Base-by-base conservation (phyloP, 2,113 vertebrate species). In the Sapayoa aenigma region DNA sequence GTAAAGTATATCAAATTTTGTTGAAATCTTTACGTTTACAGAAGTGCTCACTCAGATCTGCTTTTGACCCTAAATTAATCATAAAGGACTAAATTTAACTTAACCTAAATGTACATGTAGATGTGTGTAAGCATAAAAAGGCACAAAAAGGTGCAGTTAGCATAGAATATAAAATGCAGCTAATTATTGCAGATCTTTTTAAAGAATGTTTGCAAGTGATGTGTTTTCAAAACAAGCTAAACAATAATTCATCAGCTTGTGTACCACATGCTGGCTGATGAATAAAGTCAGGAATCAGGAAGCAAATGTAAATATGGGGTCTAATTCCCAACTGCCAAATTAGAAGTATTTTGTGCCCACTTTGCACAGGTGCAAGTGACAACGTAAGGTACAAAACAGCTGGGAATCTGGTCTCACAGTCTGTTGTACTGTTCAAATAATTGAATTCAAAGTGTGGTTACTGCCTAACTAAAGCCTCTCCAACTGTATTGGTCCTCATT, bases 261-360 rank as follows among this genome's bases (percentile, higher is more conserved):
- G 84, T 93, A 93, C 85, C 84, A 83, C 89, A 93, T 94, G 90
- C 92, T 96, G 94, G 71, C 66, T 96, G 94, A 96, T 96, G 94
- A 96, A 97, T 96, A 96, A 95, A 96, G 96, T 92, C 96, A 96
- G 82, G 90, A 97, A 95, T 96, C 90, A 66, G 92, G 88, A 89
- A 90, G 33, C 59, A 96, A 88, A 94, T 66, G 84, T 94, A 90
- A 84, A 69, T 27, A 94, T n/a, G 85, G 95, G 86, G 49, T 90
- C 86, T 96, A 81, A 92, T 92, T 97, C 92, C 88, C 80, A 92
- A 92, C 83, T 73, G 95, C 92, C 94, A 94, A 87, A 96, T 94
- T 90, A 96, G 83, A 90, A 94, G 95, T 94, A 82, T 92, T 97
- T 93, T 92, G 83, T 95, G 91, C 90, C 95, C 92, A 87, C 95